Conservation (phyloP, 2,888 invertebrate genomes). For the Sclerodermus sp. region DNA sequence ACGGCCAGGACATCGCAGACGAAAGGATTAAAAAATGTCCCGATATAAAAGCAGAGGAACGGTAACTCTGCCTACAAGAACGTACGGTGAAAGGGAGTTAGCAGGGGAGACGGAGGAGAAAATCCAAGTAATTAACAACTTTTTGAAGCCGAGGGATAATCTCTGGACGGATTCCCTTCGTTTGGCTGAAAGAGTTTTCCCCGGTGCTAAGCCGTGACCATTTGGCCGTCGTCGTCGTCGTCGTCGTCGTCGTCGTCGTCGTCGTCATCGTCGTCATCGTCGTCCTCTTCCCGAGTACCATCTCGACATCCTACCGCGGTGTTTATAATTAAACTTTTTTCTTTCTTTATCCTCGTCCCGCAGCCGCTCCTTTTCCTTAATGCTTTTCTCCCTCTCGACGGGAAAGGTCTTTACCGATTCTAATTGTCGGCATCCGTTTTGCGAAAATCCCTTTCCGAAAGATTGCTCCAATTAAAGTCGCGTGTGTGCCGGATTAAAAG, state of each 20-base stretch:
- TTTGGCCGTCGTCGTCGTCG: conserved; percentile 47
- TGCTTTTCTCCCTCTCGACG: conserved; percentile 4
- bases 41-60: conserved; percentile 37
- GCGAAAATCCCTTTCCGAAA: conserved; percentile 8
- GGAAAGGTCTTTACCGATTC: conserved; percentile 49
- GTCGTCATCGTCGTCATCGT: conserved; percentile 40
- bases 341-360: conserved; percentile 20
- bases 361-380: conserved; percentile 12
- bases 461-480: too few relatives aligned
- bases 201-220: conserved; percentile 55
- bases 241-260: conserved; percentile 39
- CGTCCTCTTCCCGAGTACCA: conserved; percentile 37
- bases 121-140: conserved; percentile 59
- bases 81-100: conserved; percentile 23
- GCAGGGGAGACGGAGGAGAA: conserved; percentile 32
- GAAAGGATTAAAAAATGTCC: conserved; percentile 41
- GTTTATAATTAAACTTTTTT: conserved; percentile 57
- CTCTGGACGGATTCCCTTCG: conserved; percentile 57
- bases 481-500: too few relatives aligned
- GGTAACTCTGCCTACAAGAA: conserved; percentile 28
- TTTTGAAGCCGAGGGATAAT: conserved; percentile 57
- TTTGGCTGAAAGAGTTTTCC: conserved; percentile 56
- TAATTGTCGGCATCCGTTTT: conserved; percentile 47
- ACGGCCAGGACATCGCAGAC: conserved; percentile 25
- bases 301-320: conserved; percentile 39